phyloP scores from a whole-genome alignment of 2,113 vertebrate genomes.

The Dipodomys ordii region DNA sequence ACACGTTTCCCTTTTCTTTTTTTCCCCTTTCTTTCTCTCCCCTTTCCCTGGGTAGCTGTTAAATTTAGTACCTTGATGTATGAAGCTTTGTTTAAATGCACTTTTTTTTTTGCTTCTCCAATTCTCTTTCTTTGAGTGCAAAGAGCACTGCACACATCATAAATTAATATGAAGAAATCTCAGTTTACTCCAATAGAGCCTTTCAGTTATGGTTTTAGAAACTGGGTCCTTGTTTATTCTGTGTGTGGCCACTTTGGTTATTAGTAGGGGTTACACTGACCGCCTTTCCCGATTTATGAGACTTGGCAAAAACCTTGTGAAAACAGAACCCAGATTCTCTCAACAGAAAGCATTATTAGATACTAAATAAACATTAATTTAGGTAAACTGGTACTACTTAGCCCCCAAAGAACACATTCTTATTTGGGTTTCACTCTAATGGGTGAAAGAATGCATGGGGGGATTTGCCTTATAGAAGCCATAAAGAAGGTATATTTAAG shows the following conservation, averaged over 20 bases:
- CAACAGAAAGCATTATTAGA: constrained; percentile 78
- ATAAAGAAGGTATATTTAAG: constrained; percentile 49
- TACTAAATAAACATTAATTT: constrained; percentile 80
- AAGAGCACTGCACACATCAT: constrained; percentile 69
- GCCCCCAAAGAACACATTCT: constrained; percentile 1
- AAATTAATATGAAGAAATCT: constrained; percentile 73
- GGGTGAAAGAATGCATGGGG: neutral
- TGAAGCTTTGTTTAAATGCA: constrained; percentile 41
- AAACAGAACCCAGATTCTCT: constrained; percentile 72
- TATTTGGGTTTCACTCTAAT: constrained; percentile 47
- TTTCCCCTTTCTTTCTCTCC: neutral
- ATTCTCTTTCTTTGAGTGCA: constrained; percentile 63
- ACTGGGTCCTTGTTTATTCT: constrained; percentile 73
- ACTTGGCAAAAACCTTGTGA: constrained; percentile 76
- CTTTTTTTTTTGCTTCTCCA: constrained; percentile 43
- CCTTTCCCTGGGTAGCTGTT: neutral
- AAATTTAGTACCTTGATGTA: constrained; percentile 39
- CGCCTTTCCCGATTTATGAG: constrained; percentile 77
- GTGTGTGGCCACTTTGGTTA: constrained; percentile 81
- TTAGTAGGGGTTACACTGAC: constrained; percentile 67
- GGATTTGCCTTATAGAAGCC: constrained; percentile 27
- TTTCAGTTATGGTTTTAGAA: constrained; percentile 58
- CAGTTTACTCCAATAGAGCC: constrained; percentile 29
- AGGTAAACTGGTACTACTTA: constrained; percentile 65
- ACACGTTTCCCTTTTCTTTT: neutral